phyloP scores from a whole-genome alignment of 2,888 invertebrate species.

The Ochropleura plecta region DNA sequence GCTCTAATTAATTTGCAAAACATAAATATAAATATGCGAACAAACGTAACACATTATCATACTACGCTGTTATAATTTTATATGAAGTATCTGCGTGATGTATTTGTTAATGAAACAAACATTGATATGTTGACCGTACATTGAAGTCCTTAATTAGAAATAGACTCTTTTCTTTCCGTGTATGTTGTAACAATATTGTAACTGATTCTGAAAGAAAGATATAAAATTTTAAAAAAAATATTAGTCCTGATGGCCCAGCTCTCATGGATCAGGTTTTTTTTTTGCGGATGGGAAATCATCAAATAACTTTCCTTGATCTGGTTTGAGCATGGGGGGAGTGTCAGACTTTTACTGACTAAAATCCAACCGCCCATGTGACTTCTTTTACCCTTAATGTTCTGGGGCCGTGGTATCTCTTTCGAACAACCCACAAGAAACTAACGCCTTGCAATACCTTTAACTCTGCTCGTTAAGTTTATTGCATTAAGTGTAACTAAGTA shows the following conservation, averaged over 20 bases:
- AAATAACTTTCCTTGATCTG: no score
- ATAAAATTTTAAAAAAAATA: no score
- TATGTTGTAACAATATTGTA: constrained; percentile 7
- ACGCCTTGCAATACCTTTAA: background rate
- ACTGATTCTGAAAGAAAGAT: no score
- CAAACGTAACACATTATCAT: constrained; percentile 39
- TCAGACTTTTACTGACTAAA: no score
- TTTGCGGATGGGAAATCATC: no score
- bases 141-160: background rate
- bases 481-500: background rate
- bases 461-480: background rate
- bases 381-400: no score
- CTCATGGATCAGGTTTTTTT: no score
- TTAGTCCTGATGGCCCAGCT: no score
- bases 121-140: constrained; percentile 16
- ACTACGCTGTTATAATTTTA: constrained; percentile 57
- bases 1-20: constrained; percentile 42
- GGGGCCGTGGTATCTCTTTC: no score
- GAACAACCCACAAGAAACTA: background rate
- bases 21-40: constrained; percentile 33
- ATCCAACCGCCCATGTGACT: no score
- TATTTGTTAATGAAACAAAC: constrained; percentile 18
- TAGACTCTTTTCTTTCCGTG: constrained; percentile 17
- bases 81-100: constrained; percentile 12
- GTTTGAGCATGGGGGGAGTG: no score